Evolutionary conservation across 2,797 vertebrate species (phyloP).

Genomic region (Bradypodion ventrale): DNA sequence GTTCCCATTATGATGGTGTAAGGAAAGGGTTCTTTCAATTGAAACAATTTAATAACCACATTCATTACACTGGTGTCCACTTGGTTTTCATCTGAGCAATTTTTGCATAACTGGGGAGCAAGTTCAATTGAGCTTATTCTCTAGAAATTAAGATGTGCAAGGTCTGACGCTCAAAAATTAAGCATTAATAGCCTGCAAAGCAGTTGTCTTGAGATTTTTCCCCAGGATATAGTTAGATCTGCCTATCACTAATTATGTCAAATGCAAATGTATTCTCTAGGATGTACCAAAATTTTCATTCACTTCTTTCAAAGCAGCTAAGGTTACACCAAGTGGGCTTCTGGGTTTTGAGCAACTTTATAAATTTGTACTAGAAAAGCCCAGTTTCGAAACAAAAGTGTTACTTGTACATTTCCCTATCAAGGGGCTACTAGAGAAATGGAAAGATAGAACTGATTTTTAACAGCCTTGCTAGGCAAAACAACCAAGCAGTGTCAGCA

Average conservation of each 20-base stretch:
- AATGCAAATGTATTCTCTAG: conserved; percentile 85
- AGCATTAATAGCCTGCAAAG: conserved; percentile 91
- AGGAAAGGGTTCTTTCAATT: conserved; percentile 98
- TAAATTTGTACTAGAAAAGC: conserved; percentile 45
- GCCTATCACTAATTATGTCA: conserved; percentile 92
- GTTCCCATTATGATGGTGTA: conserved; percentile 99
- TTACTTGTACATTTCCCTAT: conserved; percentile 56
- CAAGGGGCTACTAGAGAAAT: conserved; percentile 19
- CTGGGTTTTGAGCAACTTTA: conserved; percentile 30
- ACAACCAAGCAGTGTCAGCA: neutral
- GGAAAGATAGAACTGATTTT: conserved; percentile 22
- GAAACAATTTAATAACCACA: conserved; percentile 99
- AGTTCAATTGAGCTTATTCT: conserved; percentile 88
- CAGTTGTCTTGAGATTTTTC: conserved; percentile 90
- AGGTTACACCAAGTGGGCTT: conserved; percentile 48
- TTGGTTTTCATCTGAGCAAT: conserved; percentile 84
- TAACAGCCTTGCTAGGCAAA: conserved; percentile 49
- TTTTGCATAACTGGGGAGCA: conserved; percentile 85
- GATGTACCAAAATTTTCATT: conserved; percentile 75
- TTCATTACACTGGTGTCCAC: conserved; percentile 96
- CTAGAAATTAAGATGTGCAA: conserved; percentile 96
- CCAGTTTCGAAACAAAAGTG: conserved; percentile 17
- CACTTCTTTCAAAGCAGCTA: conserved; percentile 68
- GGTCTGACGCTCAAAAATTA: conserved; percentile 94
- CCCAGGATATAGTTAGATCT: conserved; percentile 87